These are phyloP conservation scores for Entosphenus tridentatus DNA, from an alignment of 2,113 vertebrate genomes.

Conservation along the genomic window DNA sequence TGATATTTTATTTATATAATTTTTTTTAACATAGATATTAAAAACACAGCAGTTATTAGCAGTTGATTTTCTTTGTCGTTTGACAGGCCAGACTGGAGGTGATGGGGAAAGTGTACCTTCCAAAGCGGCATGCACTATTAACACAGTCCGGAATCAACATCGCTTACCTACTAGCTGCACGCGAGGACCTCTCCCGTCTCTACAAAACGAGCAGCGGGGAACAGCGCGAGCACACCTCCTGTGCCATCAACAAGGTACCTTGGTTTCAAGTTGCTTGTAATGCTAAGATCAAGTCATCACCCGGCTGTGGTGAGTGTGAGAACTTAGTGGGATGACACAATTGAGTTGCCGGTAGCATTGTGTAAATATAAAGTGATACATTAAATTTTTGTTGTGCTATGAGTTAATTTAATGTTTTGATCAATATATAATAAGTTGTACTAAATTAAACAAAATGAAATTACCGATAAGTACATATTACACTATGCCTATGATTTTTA, in stretches of 20 bases:
- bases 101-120: conserved; percentile 16
- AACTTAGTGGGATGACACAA: neutral
- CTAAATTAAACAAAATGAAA: neutral
- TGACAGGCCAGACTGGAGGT: conserved; percentile 13
- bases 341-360: neutral
- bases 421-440: neutral
- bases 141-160: conserved; percentile 19
- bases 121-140: conserved; percentile 13
- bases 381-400: neutral
- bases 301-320: neutral
- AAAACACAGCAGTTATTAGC: no score
- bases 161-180: conserved; percentile 33
- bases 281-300: neutral
- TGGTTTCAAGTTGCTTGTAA: neutral
- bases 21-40: no score
- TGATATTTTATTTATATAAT: no score
- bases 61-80: neutral
- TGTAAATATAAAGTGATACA: neutral
- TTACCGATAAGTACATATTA: no score
- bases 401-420: neutral
- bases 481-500: no score
- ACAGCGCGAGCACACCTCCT: conserved; percentile 21
- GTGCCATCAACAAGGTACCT: conserved; percentile 38
- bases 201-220: conserved; percentile 20
- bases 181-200: conserved; percentile 36